These are phyloP conservation scores for Gymnoscopelus braueri DNA, from an alignment of 2,797 vertebrate genomes.

Conservation along the genomic window DNA sequence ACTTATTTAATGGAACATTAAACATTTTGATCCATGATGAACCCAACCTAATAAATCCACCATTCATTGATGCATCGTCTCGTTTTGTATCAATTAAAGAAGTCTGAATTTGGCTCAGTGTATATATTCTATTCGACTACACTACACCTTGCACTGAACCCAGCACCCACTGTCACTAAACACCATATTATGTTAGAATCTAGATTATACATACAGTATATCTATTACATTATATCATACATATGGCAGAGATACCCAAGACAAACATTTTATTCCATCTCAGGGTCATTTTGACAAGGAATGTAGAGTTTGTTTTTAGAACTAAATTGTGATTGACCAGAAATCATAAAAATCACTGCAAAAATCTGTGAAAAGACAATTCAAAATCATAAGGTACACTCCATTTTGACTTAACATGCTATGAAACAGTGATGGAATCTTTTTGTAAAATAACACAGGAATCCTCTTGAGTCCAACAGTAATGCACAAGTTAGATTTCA, in stretches of 20 bases:
- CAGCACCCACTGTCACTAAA: too few species aligned
- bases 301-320: constrained; percentile 49
- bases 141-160: too few species aligned
- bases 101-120: too few species aligned
- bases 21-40: too few species aligned
- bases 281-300: constrained; percentile 52
- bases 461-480: constrained; percentile 17
- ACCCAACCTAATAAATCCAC: too few species aligned
- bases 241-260: not conserved
- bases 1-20: too few species aligned
- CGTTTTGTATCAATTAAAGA: too few species aligned
- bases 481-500: constrained; percentile 28
- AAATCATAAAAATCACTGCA: constrained; percentile 29
- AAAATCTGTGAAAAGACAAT: constrained; percentile 18
- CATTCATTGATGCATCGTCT: too few species aligned
- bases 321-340: constrained; percentile 43
- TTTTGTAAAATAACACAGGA: constrained; percentile 16
- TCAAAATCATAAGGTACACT: not conserved
- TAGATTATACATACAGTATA: too few species aligned
- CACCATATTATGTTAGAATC: too few species aligned
- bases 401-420: not conserved
- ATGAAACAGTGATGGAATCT: constrained; percentile 6
- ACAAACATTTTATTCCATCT: constrained; percentile 38
- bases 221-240: too few species aligned
- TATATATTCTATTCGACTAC: too few species aligned